Conservation (phyloP, 1,140 invertebrate species). For the Halesus radiatus region DNA sequence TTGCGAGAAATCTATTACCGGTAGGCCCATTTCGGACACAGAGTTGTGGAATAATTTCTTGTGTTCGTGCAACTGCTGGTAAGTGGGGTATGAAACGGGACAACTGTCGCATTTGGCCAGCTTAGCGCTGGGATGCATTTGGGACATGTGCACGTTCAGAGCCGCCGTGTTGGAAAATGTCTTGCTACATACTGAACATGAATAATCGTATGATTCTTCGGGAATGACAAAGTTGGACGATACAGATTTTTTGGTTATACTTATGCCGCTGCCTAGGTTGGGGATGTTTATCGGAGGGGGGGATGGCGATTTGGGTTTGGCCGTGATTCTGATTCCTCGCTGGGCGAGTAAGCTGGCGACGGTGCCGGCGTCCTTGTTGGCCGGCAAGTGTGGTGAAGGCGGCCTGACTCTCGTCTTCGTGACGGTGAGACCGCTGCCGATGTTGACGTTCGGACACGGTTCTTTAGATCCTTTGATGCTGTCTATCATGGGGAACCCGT, state of each 20-base stretch:
- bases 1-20: slow-evolving; percentile 80
- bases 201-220: slow-evolving; percentile 64
- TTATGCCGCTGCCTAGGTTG: slow-evolving; percentile 82
- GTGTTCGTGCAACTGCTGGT: slow-evolving; percentile 76
- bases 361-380: slow-evolving; percentile 78
- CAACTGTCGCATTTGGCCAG: slow-evolving; percentile 79
- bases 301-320: slow-evolving; percentile 69
- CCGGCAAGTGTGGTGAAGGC: slow-evolving; percentile 63
- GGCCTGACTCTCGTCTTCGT: slow-evolving; percentile 70
- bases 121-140: slow-evolving; percentile 64
- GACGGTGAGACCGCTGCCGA: slow-evolving; percentile 72
- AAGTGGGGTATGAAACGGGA: slow-evolving; percentile 78
- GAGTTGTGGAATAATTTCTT: slow-evolving; percentile 78
- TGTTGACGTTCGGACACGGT: slow-evolving; percentile 57
- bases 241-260: slow-evolving; percentile 70
- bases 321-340: slow-evolving; percentile 82
- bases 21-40: slow-evolving; percentile 76
- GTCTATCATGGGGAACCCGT: slow-evolving; percentile 80
- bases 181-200: slow-evolving; percentile 66
- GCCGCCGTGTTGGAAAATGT: slow-evolving; percentile 44
- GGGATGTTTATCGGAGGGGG: slow-evolving; percentile 66
- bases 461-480: slow-evolving; percentile 76
- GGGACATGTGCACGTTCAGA: slow-evolving; percentile 63
- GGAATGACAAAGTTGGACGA: slow-evolving; percentile 67
- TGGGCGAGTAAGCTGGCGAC: slow-evolving; percentile 83